Evolutionary conservation across 2,113 vertebrate species (phyloP).

Genomic region (Terrapene triunguis): DNA sequence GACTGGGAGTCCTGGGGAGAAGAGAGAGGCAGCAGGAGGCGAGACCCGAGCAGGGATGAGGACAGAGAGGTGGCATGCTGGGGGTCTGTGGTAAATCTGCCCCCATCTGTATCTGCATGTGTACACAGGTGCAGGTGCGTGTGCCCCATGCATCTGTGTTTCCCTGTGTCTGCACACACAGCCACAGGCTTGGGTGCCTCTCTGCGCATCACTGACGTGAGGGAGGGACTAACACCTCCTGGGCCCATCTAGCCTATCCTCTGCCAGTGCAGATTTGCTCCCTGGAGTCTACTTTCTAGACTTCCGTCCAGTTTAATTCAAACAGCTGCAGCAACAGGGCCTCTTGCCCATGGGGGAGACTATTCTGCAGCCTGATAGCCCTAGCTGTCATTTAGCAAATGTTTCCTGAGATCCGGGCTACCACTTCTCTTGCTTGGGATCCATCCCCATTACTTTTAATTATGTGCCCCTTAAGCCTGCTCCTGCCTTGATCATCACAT

Average conservation of each 20-base stretch:
- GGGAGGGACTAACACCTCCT: background rate
- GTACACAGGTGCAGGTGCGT: fast-evolving
- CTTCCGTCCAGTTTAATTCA: background rate
- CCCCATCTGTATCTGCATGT: background rate
- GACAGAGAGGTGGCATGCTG: too few species aligned
- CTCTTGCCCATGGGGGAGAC: background rate
- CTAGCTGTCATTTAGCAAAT: background rate
- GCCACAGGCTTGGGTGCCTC: background rate
- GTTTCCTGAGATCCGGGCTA: fast-evolving
- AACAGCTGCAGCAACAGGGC: fast-evolving
- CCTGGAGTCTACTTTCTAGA: background rate
- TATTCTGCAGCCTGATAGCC: background rate
- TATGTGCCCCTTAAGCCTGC: fast-evolving
- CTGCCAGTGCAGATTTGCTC: fast-evolving
- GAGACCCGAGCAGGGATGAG: fast-evolving
- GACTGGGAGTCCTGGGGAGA: fast-evolving
- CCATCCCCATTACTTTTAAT: background rate
- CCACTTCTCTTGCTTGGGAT: background rate
- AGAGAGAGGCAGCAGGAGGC: fast-evolving
- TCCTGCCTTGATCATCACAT: background rate
- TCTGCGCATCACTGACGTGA: background rate
- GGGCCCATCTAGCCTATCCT: background rate
- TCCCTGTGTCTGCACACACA: too few species aligned
- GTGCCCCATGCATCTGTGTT: background rate
- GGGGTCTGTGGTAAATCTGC: fast-evolving